A percentile compares a stretch with the other conserved stretches of the same genome.
Conservation (phyloP, 2,888 invertebrate species). For the Tortrix viridana region DNA sequence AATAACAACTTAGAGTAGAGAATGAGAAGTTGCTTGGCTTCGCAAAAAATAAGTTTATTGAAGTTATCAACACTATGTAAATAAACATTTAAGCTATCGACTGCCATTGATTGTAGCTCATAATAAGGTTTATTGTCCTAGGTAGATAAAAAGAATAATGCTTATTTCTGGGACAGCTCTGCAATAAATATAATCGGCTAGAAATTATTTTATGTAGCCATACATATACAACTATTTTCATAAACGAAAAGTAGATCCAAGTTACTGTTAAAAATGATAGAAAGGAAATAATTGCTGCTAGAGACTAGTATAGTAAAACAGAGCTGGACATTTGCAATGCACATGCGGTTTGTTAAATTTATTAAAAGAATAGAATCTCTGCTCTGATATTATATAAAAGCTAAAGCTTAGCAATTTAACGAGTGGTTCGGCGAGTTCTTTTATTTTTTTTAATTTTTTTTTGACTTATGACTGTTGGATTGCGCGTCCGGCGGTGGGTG, state of each 20-base stretch:
- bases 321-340: slow-evolving; percentile 20
- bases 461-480: too few relatives aligned
- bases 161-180: slow-evolving; percentile 27
- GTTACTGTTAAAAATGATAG: slow-evolving; percentile 9
- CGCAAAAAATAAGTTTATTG: not conserved
- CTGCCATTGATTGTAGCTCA: slow-evolving; percentile 22
- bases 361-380: slow-evolving; percentile 2
- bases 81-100: slow-evolving; percentile 16
- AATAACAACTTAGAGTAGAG: too few relatives aligned
- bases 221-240: slow-evolving; percentile 34
- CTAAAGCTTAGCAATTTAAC: not conserved
- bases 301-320: not conserved
- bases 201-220: slow-evolving; percentile 18
- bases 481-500: too few relatives aligned
- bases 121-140: slow-evolving; percentile 11
- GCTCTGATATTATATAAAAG: slow-evolving; percentile 10
- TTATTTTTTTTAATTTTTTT: too few relatives aligned
- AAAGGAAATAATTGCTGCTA: not conserved
- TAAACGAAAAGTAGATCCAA: slow-evolving; percentile 22
- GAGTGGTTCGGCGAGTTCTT: too few relatives aligned
- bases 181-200: slow-evolving; percentile 19
- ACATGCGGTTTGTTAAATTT: not conserved
- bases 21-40: too few relatives aligned
- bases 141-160: not conserved
- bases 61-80: slow-evolving; percentile 4